A percentile compares a stretch with the other conserved stretches of the same genome.
These are phyloP conservation scores for Celastrina argiolus DNA, from an alignment of 2,888 invertebrate species.

Conservation along the genomic window DNA sequence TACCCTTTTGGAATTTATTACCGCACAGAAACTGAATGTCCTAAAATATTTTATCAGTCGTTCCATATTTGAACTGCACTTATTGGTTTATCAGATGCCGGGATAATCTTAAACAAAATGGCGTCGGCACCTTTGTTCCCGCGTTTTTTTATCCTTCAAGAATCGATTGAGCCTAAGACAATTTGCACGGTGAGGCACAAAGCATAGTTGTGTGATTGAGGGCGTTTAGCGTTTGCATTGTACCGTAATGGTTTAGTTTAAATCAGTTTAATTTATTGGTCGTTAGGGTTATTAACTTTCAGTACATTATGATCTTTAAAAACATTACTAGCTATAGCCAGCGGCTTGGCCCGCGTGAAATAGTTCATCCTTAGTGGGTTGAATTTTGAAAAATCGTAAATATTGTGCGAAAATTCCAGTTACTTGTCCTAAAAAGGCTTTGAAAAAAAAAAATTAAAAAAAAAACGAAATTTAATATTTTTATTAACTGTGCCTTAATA, in stretches of 20 bases:
- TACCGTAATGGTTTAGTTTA: slow-evolving; percentile 7
- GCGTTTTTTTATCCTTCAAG: slow-evolving; percentile 56
- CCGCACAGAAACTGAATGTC: neutral
- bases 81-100: slow-evolving; percentile 74
- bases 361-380: too few species aligned
- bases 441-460: too few species aligned
- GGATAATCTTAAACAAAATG: slow-evolving; percentile 68
- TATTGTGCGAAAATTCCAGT: too few species aligned
- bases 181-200: slow-evolving; percentile 68
- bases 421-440: too few species aligned
- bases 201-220: slow-evolving; percentile 56
- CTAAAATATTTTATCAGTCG: slow-evolving; percentile 41
- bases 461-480: too few species aligned
- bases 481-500: too few species aligned
- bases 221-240: slow-evolving; percentile 21
- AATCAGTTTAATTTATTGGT: neutral
- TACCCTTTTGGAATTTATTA: neutral
- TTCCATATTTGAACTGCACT: slow-evolving; percentile 45
- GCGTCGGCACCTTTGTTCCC: slow-evolving; percentile 66
- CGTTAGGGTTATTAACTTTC: neutral
- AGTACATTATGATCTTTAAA: neutral
- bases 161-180: slow-evolving; percentile 65
- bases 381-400: too few species aligned
- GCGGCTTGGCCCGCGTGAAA: too few species aligned
- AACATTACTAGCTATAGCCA: neutral